Percentiles rank a stretch among this genome's conserved stretches.
These are phyloP conservation scores for Antechinus flavipes DNA, from an alignment of 2,113 vertebrate genomes.

Conservation along the genomic window DNA sequence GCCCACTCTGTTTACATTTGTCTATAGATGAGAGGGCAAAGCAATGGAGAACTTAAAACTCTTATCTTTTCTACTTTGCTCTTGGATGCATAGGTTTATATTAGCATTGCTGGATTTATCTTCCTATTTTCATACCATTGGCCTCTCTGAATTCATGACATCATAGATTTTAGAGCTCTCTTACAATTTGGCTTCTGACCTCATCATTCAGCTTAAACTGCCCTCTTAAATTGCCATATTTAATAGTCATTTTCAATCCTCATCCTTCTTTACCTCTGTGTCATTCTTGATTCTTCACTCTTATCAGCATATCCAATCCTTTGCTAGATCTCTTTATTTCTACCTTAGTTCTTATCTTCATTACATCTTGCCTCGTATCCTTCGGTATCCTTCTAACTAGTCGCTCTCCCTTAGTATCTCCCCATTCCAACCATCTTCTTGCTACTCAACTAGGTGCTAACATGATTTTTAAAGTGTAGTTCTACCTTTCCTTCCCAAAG, in stretches of 20 bases:
- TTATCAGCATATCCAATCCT: not conserved
- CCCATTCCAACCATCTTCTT: not conserved
- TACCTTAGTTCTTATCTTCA: not conserved
- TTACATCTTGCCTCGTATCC: not conserved
- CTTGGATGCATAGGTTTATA: not conserved
- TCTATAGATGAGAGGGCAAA: not conserved
- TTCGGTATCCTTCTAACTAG: not conserved
- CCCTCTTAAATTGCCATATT: not conserved
- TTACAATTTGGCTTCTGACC: not conserved
- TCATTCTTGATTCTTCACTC: not conserved
- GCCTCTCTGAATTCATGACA: not conserved
- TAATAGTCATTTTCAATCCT: not conserved
- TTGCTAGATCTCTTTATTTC: not conserved
- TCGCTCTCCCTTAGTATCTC: not conserved
- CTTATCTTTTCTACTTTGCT: not conserved
- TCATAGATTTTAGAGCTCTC: not conserved
- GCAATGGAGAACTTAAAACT: not conserved
- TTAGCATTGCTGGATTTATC: not conserved
- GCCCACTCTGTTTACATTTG: conserved; percentile 1
- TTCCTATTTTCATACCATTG: not conserved
- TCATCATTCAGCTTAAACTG: not conserved
- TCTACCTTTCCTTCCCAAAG: not conserved
- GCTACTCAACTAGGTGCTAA: not conserved
- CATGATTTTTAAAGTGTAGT: not conserved
- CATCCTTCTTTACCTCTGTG: not conserved